Evolutionary conservation across 1,140 invertebrate species (phyloP), one percentile per base, ranked within the genome.

Genomic region (Hypothenemus hampei): DNA sequence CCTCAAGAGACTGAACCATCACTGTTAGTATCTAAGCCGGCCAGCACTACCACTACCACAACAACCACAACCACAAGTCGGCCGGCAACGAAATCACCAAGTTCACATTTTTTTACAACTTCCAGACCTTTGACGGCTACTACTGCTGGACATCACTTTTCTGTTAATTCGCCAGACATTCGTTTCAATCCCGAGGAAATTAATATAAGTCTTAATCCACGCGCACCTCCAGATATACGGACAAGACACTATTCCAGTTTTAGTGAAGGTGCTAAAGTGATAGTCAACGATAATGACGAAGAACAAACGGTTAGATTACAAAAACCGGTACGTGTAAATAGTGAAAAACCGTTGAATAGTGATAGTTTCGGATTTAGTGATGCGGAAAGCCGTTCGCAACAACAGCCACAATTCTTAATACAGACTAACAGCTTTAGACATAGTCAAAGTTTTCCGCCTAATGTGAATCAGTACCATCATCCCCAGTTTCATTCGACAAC

Each of bases 151-250:
- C 62, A 68, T 49, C 64, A 65, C 43, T 64, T 68, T 37, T 61
- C 64, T 16, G 56, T 68, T 13, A 60, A 58, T 40, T 37, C 60
- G 3, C 51, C 69, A 8, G 68, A 71, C 54, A 68, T 71, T n/a
- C 58, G 68, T 16, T 72, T 68, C 45, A 69, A 69, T 52, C 70
- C 70, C 0, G 65, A 67, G 54, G 67, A 70, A 43, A 70, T 69
- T 29, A 72, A 71, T 47, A 64, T 71, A 15, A 66, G 61, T 58
- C 56, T 72, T 23, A 66, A 68, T 56, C 62, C 65, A 6, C 58
- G 59, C 4, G 60, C 66, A 1, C 65, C 66, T 7, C 64, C 68
- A 6, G 63, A 62, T 36, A 64, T 65, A 47, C 60, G 63, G 55
- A 65, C 61, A 3, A 66, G 63, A 37, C 62, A 65, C 11, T 69